These are phyloP conservation scores for Sebastolobus altivelis DNA, from an alignment of 2,797 vertebrate genomes.

Conservation along the genomic window DNA sequence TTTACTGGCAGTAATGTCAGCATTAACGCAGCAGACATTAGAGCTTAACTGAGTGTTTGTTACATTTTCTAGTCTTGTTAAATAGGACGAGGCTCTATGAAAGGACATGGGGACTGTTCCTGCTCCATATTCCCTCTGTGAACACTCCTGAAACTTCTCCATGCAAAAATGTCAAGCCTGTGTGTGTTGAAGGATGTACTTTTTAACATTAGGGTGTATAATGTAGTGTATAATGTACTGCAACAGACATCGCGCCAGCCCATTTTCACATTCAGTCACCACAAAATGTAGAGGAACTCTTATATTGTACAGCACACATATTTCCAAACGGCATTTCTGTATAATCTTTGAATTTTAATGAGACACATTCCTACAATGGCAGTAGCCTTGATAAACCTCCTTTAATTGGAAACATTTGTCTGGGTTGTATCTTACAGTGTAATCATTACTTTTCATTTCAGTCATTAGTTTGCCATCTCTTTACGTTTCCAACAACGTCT, in stretches of 20 bases:
- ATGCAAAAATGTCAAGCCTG: not conserved
- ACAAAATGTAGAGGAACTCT: not conserved
- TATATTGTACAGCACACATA: not conserved
- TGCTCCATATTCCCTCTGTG: not conserved
- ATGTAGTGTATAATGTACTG: too few species aligned
- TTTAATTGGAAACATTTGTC: slow-evolving; percentile 52
- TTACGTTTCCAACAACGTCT: not conserved
- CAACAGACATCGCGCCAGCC: not conserved
- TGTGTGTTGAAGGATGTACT: not conserved
- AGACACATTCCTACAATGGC: slow-evolving; percentile 19
- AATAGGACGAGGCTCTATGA: slow-evolving; percentile 14
- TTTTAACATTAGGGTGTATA: not conserved
- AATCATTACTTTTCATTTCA: slow-evolving; percentile 39
- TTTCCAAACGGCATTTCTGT: not conserved
- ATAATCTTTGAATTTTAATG: slow-evolving; percentile 46
- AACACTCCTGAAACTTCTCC: not conserved
- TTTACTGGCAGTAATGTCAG: slow-evolving; percentile 53
- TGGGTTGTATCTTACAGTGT: slow-evolving; percentile 19
- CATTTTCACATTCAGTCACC: slow-evolving; percentile 5
- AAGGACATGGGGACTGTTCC: not conserved
- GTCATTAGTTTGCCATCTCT: slow-evolving; percentile 3
- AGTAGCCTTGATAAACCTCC: slow-evolving; percentile 31
- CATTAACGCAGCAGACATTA: slow-evolving; percentile 35
- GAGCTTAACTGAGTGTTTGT: slow-evolving; percentile 33
- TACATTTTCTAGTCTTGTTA: slow-evolving; percentile 25